Evolutionary conservation across 2,797 vertebrate genomes (phyloP), one percentile per base, ranked within the genome.

Genomic region (Peromyscus melanophrys): DNA sequence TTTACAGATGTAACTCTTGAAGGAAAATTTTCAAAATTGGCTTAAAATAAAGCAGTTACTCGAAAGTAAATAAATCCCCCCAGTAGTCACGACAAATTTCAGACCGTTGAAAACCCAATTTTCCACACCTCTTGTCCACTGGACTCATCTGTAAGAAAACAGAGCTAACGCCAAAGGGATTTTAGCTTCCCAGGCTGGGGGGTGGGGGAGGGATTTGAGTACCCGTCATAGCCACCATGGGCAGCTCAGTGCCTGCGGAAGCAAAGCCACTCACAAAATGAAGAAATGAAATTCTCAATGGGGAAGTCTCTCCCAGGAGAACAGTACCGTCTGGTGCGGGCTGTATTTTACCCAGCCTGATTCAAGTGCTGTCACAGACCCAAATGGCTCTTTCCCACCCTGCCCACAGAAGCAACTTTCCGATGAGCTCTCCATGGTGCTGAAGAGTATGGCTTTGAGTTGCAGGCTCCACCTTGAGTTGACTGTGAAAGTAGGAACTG

Each of bases 1-100:
- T 97, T 98, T 97, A 98, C 83, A 90, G 90, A 90, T 63, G 96
- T 27, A 67, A 93, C 83, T 97, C 98, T 98, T 87, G 95, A 98
- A 98, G 97, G 92, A 98, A 97, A 98, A 96, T 94, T 98, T 59
- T 89, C 69, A 97, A 98, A 96, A 95, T 65, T 52, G 52, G 97
- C 94, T 93, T 83, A 87, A 97, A 95, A 89, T 75, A 73, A 89
- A 34, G 95, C 95, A 96, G 97, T 98, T 97, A 97, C 92, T 98
- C 85, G 94, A 96, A 91, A 78, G 71, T 84, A 93, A 98, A 95
- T 91, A 96, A 95, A 96, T 97, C 98, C 96, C 85, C 88, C 46
- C 94, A 96, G 96, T 91, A 97, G 93, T 96, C 0, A 59, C 73
- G 61, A 96, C 94, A 96, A 95, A 67, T 73, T 96, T 98, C 95